Evolutionary conservation across 2,797 vertebrate genomes (phyloP).

Genomic region (Gastrophryne carolinensis): DNA sequence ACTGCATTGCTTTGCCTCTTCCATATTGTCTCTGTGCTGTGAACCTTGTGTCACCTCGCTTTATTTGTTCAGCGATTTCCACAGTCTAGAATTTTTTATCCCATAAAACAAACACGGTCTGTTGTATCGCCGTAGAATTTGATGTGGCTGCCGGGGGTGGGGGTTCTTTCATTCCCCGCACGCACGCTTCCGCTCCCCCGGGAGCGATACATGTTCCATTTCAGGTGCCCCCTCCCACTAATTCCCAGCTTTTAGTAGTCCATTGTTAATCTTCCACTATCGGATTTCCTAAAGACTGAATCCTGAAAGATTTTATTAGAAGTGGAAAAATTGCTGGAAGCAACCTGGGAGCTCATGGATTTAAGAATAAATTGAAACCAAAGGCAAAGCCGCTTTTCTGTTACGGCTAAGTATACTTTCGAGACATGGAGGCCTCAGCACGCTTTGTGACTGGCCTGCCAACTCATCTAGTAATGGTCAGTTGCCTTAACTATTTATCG

Average conservation of each 20-base stretch:
- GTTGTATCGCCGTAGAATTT: background rate
- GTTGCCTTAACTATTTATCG: no score
- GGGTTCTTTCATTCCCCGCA: no score
- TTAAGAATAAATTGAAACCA: background rate
- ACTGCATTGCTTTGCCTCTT: no score
- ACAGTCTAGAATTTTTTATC: background rate
- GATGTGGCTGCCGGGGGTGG: no score
- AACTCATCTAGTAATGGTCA: no score
- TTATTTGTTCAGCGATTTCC: background rate
- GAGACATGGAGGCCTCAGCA: background rate
- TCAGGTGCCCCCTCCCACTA: background rate
- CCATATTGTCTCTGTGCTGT: no score
- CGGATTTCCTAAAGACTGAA: background rate
- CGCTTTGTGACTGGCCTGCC: no score
- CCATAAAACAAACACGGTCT: background rate
- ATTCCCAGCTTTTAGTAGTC: slow-evolving; percentile 10
- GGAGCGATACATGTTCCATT: background rate
- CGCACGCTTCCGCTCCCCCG: slow-evolving; percentile 8
- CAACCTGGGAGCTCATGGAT: background rate
- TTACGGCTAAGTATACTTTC: background rate
- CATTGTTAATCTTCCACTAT: slow-evolving; percentile 11
- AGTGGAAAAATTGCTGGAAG: background rate
- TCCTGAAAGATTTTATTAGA: background rate
- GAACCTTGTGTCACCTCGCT: no score
- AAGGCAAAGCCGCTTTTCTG: background rate